Evolutionary conservation across 1,140 invertebrate genomes (phyloP).

Genomic region (Platyscapa corneri): DNA sequence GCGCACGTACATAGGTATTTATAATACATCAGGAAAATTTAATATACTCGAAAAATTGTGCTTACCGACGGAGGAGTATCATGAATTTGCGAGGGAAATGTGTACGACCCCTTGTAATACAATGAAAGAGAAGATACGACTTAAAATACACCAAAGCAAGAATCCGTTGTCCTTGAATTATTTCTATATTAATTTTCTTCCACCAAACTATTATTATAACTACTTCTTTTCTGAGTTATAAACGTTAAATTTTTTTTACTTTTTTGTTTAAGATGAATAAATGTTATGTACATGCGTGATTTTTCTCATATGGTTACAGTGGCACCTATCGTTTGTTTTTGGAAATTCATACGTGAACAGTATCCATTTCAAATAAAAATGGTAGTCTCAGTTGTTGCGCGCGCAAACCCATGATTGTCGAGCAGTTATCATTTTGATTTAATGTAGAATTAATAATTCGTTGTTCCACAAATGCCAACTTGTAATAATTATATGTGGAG

Average conservation of each 20-base stretch:
- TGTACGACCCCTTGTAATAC: neutral
- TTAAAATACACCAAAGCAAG: neutral
- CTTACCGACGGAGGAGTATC: conserved; percentile 8
- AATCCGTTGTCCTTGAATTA: neutral
- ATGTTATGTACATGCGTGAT: neutral
- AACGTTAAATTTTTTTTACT: neutral
- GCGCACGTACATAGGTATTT: neutral
- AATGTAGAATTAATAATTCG: too few relatives aligned
- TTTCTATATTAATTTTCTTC: neutral
- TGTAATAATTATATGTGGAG: too few relatives aligned
- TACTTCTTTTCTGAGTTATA: neutral
- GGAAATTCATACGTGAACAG: neutral
- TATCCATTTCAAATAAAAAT: neutral
- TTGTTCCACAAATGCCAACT: too few relatives aligned
- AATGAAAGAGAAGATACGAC: too few relatives aligned
- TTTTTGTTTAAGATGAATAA: neutral
- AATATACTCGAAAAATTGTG: neutral
- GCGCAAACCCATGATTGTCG: neutral
- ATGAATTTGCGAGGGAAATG: conserved; percentile 5
- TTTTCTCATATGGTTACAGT: neutral
- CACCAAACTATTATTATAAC: too few relatives aligned
- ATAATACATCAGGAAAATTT: neutral
- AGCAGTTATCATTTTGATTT: neutral
- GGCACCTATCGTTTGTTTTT: neutral
- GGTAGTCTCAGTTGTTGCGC: neutral